Percentiles rank a stretch among this genome's conserved stretches.
phyloP scores from a whole-genome alignment of 2,888 invertebrate species.

The Polydesmus complanatus region DNA sequence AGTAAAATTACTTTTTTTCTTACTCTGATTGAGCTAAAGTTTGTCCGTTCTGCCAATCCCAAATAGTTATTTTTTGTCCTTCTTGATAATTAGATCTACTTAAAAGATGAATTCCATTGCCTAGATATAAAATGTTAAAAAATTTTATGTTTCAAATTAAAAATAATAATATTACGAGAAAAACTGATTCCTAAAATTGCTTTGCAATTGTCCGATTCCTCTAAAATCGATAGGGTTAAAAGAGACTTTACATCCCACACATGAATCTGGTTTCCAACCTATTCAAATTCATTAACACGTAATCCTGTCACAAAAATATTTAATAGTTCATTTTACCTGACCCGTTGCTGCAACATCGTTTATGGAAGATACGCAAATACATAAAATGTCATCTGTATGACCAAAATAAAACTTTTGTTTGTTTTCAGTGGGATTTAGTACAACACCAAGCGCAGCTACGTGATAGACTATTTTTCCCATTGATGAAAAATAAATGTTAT shows the following conservation, averaged over 20 bases:
- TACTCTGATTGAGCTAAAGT: conserved; percentile 34
- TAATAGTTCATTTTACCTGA: conserved; percentile 27
- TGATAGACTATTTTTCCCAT: conserved; percentile 34
- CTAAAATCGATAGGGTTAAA: conserved; percentile 31
- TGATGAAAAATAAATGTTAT: conserved; percentile 34
- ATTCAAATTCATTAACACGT: background rate
- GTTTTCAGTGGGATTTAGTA: conserved; percentile 29
- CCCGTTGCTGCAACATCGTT: conserved; percentile 35
- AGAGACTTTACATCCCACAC: conserved; percentile 35
- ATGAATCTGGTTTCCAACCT: conserved; percentile 35
- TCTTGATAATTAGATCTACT: conserved; percentile 27
- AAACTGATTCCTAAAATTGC: conserved; percentile 35
- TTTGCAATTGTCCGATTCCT: conserved; percentile 20
- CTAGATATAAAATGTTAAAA: conserved; percentile 20
- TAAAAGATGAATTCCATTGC: conserved; percentile 33
- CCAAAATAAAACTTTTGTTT: conserved; percentile 33
- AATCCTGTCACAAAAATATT: background rate
- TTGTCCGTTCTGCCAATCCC: conserved; percentile 37
- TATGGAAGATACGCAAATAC: conserved; percentile 33
- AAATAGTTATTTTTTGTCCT: conserved; percentile 35
- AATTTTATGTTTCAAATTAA: conserved; percentile 1
- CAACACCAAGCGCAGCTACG: conserved; percentile 34
- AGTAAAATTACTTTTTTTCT: background rate
- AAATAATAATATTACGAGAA: conserved; percentile 32
- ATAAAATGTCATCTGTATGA: conserved; percentile 37